Base-by-base conservation (phyloP, 2,888 invertebrate genomes). In the Ectemnius lituratus region DNA sequence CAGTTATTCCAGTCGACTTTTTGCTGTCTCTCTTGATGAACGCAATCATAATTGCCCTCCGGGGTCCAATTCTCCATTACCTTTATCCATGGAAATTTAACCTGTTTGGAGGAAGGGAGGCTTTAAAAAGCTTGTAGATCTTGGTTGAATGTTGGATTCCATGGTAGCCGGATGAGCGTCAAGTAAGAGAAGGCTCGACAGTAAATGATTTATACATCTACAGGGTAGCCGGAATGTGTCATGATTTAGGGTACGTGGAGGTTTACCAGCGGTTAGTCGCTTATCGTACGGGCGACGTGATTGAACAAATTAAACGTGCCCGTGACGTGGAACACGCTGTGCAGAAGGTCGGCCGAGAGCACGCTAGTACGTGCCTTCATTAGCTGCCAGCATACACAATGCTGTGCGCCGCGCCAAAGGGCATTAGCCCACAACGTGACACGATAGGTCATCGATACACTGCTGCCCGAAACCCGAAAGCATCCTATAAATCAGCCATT, bases 301-400 rank as follows among this genome's bases (percentile, higher is more conserved):
- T 86, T 81, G 81, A 72, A 81, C 79, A 86, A 85, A 85, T 85
- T 85, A 85, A 86, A 80, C 80, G 70, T 67, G 71, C 62, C 75
- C 72, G 61, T 76, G 80, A 75, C 65, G 72, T 16, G 52, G n/a
- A 74, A 61, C 62, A 14, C 23, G 58, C 57, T 37, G 57, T 47
- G 67, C 63, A 70, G 78, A 80, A 82, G 82, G 83, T 80, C 76
- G 73, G 16, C 73, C 74, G 37, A 37, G 76, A 76, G 78, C 75
- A 79, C 76, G 82, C 68, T 47, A 58, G 77, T 75, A 82, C 82
- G 82, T 84, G 82, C 78, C 83, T 84, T 84, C 76, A 82, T 83
- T 83, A 83, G 76, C 70, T 57, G 68, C 75, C 52, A 14, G 71
- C 71, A 62, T 76, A 70, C 75, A 79, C 58, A 77, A 73, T 16